These are phyloP conservation scores for Glaucidium brasilianum DNA, from an alignment of 2,113 vertebrate species.

Conservation along the genomic window DNA sequence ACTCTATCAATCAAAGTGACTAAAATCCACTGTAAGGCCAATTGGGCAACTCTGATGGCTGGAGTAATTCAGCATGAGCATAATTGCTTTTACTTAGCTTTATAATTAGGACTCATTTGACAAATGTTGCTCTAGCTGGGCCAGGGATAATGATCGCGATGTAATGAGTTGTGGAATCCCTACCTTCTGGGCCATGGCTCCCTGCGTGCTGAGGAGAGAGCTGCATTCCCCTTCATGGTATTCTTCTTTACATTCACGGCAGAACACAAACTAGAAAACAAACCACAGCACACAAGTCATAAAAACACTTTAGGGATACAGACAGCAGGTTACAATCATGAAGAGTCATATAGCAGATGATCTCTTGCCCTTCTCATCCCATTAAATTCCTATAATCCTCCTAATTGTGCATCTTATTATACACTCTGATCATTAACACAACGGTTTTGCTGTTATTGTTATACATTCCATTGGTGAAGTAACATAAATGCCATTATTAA, in stretches of 20 bases:
- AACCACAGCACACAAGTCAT: constrained; percentile 11
- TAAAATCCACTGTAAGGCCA: not conserved
- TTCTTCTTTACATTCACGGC: constrained; percentile 81
- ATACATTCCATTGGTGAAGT: not conserved
- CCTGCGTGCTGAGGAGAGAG: not conserved
- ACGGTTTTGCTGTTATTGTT: constrained; percentile 1
- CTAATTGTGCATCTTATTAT: constrained; percentile 34
- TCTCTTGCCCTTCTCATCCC: constrained; percentile 10
- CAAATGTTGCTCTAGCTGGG: not conserved
- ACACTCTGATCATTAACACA: constrained; percentile 23
- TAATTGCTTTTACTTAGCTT: constrained; percentile 18
- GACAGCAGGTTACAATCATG: not conserved
- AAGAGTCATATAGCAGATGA: constrained; percentile 2
- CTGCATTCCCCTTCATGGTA: constrained; percentile 80
- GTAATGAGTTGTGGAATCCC: not conserved
- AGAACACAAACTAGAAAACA: constrained; percentile 81
- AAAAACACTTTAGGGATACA: not conserved
- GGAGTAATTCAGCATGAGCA: not conserved
- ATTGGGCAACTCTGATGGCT: accelerated
- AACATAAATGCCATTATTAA: constrained; percentile 18
- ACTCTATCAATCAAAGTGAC: constrained; percentile 4
- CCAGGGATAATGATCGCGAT: not conserved
- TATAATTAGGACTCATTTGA: constrained; percentile 18
- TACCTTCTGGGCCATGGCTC: constrained; percentile 60
- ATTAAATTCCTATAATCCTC: constrained; percentile 36